Evolutionary conservation across 2,113 vertebrate genomes (phyloP), one percentile per base, ranked within the genome.

Genomic region (Oreochromis tanganicae): DNA sequence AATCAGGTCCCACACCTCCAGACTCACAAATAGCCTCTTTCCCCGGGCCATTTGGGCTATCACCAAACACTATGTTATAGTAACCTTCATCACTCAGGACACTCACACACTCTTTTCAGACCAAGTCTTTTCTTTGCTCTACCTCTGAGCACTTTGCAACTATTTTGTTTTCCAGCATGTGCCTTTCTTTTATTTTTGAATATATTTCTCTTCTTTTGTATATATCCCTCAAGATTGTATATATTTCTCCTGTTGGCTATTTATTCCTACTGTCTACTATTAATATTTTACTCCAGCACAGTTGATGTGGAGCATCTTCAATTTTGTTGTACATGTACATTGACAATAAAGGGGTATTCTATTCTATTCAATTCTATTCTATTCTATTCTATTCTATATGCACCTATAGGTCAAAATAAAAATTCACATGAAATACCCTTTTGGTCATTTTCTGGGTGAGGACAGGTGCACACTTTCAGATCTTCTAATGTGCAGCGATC

Each of bases 291-390:
- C 9, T 63, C 5, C 9, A 63, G 29, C 59, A 63, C 29, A 63
- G 32, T 19, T 63, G 59, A 34, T 17, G 32, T 63, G 59, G 9
- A 19, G 59, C 59, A 34, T 19, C 59, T 36, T 19, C 17, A 19
- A 36, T 63, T 63, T 63, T 19, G 32, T 36, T 19, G 59, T 63
- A 63, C 0, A 36, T 63, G 17, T 63, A n/a, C 5, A 63, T 11
- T 63, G 0, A 0, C 1, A 17, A 61, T 63, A 63, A 0, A 19
- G 9, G 29, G 9, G 4, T 61, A 32, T 59, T 59, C 36, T 36
- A 10, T 59, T 59, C 9, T 36, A 10, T 38, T 38, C 59, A 36
- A 7, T 9, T 27, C 56, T 3, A 1, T 54, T 59, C 55, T 27
- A 29, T 4, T 55, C 54, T 21, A 2, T 29, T 32, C 57, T 34